A percentile compares a stretch with the other conserved stretches of the same genome.
These are phyloP conservation scores for Tenthredo amoena DNA, from an alignment of 2,888 invertebrate genomes.

Conservation along the genomic window DNA sequence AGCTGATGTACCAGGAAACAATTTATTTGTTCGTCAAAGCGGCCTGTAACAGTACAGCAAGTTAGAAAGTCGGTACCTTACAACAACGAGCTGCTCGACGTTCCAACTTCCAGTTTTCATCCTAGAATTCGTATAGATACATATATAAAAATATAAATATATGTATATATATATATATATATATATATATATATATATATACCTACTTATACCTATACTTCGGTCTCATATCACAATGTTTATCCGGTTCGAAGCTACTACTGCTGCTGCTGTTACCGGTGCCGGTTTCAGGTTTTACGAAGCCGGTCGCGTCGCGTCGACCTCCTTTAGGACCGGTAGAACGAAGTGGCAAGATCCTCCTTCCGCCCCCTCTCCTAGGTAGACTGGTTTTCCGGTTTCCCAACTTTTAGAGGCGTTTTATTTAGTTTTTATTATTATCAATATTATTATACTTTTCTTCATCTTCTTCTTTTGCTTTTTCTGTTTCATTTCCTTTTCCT, in stretches of 20 bases:
- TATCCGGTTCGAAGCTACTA: constrained; percentile 32
- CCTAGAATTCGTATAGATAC: background rate
- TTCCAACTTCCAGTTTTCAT: constrained; percentile 31
- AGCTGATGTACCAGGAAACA: constrained; percentile 6
- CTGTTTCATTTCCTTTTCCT: background rate
- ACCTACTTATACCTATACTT: background rate
- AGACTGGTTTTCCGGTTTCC: constrained; percentile 30
- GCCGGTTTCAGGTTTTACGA: constrained; percentile 52
- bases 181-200: background rate
- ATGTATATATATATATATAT: background rate
- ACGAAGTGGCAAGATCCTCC: constrained; percentile 44
- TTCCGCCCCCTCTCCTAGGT: background rate
- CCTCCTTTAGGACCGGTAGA: constrained; percentile 76
- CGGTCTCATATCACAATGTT: constrained; percentile 30
- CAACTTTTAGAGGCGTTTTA: constrained; percentile 6
- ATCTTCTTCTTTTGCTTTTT: background rate
- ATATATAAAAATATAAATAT: background rate
- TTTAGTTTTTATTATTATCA: background rate
- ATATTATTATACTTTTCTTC: background rate
- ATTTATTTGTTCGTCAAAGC: constrained; percentile 34
- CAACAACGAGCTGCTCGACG: constrained; percentile 15
- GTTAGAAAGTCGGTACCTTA: constrained; percentile 24
- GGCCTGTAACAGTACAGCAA: constrained; percentile 34
- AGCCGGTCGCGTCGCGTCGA: constrained; percentile 67
- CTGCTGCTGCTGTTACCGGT: background rate